Evolutionary conservation across 2,113 vertebrate genomes (phyloP), one percentile per base, ranked within the genome.

Genomic region (Sardina pilchardus): DNA sequence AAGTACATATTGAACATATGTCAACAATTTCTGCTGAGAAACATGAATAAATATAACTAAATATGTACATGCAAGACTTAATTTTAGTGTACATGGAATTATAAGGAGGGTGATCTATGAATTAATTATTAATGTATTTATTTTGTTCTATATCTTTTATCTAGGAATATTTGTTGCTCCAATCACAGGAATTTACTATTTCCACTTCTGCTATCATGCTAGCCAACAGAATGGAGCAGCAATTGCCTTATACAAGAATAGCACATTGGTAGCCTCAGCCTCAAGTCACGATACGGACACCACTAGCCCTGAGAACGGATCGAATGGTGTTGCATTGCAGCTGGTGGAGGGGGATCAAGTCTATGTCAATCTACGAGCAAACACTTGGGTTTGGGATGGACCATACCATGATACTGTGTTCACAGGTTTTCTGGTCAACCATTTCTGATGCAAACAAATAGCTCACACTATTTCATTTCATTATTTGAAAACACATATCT

Each of bases 161-260:
- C 7, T 67, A 75, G 71, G 71, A 36, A 2, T 36, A 30, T 75
- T 75, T 75, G 30, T 75, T 34, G 71, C 71, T 2, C 71, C 71
- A 17, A 9, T 75, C 10, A 75, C 14, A 34, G 67, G 67, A 16
- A 36, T 47, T 24, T 81, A 81, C 44, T 45, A 81, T 81, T 81
- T 81, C 81, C 2, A 43, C 81, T 42, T 82, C 9, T 47, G 44
- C 81, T 47, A 82, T 43, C 81, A 82, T 82, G 81, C 34, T 43
- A n/a, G 44, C 44, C 19, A 47, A 43, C 6, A 24, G 42, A n/a
- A 8, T 10, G 6, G 12, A 1, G 21, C 81, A n/a, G 8, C 6
- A 1, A 45, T 47, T 17, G 17, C 19, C 43, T 30, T 82, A 47
- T n/a, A 45, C n/a, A 82, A 45, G 43, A 82, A 82, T 36, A 14